Conservation (phyloP, 2,888 invertebrate species). For the Pyrgus malvae region DNA sequence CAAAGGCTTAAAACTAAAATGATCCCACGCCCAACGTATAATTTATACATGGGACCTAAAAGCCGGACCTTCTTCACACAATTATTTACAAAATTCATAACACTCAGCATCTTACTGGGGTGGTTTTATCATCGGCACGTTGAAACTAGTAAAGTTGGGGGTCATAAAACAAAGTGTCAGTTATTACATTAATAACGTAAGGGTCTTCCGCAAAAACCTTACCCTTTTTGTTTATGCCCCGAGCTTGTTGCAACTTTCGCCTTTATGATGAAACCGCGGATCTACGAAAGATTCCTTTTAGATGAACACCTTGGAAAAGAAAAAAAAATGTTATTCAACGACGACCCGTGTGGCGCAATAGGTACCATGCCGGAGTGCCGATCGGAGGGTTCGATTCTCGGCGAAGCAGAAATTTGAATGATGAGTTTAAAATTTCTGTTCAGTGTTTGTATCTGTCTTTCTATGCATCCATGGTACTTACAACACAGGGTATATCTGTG, state of each 20-base stretch:
- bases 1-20: no score
- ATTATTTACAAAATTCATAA: conserved; percentile 48
- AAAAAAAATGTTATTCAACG: no score
- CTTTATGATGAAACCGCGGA: conserved; percentile 34
- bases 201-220: conserved; percentile 57
- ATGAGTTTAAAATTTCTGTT: no score
- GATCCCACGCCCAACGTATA: background rate
- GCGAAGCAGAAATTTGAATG: no score
- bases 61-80: background rate
- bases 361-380: no score
- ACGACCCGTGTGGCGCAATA: no score
- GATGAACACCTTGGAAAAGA: no score
- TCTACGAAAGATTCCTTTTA: background rate
- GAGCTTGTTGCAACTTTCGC: conserved; percentile 45
- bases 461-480: no score
- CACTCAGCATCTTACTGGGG: conserved; percentile 21
- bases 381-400: no score
- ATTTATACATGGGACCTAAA: background rate
- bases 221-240: conserved; percentile 72
- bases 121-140: conserved; percentile 34
- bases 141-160: conserved; percentile 66
- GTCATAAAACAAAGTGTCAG: conserved; percentile 79
- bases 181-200: conserved; percentile 79
- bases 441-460: no score
- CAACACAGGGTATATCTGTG: no score